A percentile compares a stretch with the other conserved stretches of the same genome.
These are phyloP conservation scores for Pterobdella sp. DNA, from an alignment of 2,888 invertebrate genomes.

Conservation along the genomic window DNA sequence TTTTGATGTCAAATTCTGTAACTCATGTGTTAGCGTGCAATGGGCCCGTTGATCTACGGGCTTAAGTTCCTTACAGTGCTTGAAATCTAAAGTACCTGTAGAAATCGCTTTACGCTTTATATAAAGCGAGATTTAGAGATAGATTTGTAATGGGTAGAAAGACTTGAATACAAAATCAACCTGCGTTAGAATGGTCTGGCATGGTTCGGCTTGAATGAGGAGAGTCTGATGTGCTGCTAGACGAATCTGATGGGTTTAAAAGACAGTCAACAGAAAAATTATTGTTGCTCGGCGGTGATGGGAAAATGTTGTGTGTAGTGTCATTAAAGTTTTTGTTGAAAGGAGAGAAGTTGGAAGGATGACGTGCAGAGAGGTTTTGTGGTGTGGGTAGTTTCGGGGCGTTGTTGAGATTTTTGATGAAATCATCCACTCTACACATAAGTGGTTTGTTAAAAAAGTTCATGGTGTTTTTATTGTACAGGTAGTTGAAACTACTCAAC, in stretches of 20 bases:
- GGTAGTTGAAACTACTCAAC: slow-evolving; percentile 6
- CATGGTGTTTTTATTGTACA: neutral
- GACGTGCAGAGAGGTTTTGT: no score
- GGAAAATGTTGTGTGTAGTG: no score
- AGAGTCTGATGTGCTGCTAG: slow-evolving; percentile 1
- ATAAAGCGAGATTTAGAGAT: slow-evolving; percentile 2
- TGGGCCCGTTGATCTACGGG: neutral
- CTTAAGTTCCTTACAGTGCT: slow-evolving; percentile 2
- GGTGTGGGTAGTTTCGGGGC: neutral
- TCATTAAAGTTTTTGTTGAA: no score
- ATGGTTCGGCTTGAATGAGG: neutral
- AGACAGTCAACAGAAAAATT: neutral
- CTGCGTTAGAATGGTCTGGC: neutral
- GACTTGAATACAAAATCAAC: neutral
- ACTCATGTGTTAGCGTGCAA: neutral
- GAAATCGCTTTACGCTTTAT: slow-evolving; percentile 10
- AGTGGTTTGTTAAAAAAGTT: neutral
- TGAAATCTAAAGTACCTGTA: neutral
- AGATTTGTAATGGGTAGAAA: slow-evolving; percentile 2
- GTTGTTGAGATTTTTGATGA: neutral
- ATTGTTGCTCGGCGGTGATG: no score
- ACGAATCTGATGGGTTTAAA: neutral
- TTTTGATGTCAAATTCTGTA: no score
- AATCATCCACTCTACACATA: neutral
- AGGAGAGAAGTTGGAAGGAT: no score